phyloP scores from a whole-genome alignment of 2,797 vertebrate species.

The Neosilurus hyrtlii region DNA sequence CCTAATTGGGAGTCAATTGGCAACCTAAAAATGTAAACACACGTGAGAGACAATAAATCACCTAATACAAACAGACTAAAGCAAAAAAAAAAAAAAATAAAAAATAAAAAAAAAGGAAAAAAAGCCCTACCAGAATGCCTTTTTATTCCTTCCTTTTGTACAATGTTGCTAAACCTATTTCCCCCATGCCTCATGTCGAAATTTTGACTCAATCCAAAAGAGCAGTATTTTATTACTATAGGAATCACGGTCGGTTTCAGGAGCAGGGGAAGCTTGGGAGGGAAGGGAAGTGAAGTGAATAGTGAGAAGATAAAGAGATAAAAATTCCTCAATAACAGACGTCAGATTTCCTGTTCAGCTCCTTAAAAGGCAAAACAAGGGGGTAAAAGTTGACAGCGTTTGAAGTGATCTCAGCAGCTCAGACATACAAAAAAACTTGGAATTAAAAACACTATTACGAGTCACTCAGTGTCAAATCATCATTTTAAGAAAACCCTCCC shows the following conservation, averaged over 20 bases:
- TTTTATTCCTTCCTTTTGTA: background rate
- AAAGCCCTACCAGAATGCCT: background rate
- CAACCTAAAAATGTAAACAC: background rate
- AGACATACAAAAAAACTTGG: background rate
- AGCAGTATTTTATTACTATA: conserved; percentile 73
- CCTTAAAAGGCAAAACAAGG: background rate
- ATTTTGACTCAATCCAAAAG: conserved; percentile 68
- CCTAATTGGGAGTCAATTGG: background rate
- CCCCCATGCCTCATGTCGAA: conserved; percentile 55
- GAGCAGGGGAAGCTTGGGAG: conserved; percentile 52
- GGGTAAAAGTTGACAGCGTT: background rate
- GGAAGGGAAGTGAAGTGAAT: conserved; percentile 5
- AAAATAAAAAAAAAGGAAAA: too few species aligned
- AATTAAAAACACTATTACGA: background rate
- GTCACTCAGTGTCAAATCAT: too few species aligned
- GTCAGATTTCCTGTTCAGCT: conserved; percentile 17
- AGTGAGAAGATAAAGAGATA: conserved; percentile 29
- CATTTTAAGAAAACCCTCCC: too few species aligned
- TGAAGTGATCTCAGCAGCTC: background rate
- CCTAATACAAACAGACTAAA: background rate
- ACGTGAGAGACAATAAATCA: background rate
- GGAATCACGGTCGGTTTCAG: conserved; percentile 74
- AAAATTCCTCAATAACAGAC: conserved; percentile 29
- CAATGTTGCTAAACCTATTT: conserved; percentile 37
- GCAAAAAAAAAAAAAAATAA: background rate